These are phyloP conservation scores for Aurelia sp. DNA, from an alignment of 30 jellyfish, hydroid and myxozoan species.

Conservation along the genomic window DNA sequence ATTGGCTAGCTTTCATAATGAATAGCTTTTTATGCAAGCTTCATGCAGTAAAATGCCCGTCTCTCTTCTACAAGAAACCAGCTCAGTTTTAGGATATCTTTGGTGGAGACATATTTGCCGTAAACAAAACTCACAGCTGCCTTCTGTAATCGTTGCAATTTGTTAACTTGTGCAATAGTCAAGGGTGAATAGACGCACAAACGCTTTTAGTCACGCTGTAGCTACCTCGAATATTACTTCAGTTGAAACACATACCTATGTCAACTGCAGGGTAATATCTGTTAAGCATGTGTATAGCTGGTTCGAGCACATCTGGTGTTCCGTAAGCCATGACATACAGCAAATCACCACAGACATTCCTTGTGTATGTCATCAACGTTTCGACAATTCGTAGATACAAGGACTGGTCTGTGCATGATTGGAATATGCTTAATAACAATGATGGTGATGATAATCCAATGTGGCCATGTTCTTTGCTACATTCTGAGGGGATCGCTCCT, in stretches of 20 bases:
- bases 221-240: no score
- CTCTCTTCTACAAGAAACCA: no score
- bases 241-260: conserved; percentile 51
- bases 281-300: conserved; percentile 81
- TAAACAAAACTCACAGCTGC: no score
- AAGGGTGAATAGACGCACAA: no score
- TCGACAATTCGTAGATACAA: conserved; percentile 65
- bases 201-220: no score
- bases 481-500: conserved; percentile 67
- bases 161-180: no score
- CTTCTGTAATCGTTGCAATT: no score
- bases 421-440: conserved; percentile 59
- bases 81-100: no score
- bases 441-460: conserved; percentile 72
- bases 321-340: conserved; percentile 85
- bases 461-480: conserved; percentile 33
- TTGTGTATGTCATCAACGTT: conserved; percentile 73
- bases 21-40: no score
- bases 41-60: no score
- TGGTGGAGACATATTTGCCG: no score
- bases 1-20: no score
- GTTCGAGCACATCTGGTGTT: conserved; percentile 69
- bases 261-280: conserved; percentile 86
- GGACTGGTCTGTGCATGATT: conserved; percentile 69
- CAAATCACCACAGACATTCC: conserved; percentile 76